These are phyloP conservation scores for Pygmarrhopalites habei DNA, from an alignment of 1,140 invertebrate species.

Conservation along the genomic window DNA sequence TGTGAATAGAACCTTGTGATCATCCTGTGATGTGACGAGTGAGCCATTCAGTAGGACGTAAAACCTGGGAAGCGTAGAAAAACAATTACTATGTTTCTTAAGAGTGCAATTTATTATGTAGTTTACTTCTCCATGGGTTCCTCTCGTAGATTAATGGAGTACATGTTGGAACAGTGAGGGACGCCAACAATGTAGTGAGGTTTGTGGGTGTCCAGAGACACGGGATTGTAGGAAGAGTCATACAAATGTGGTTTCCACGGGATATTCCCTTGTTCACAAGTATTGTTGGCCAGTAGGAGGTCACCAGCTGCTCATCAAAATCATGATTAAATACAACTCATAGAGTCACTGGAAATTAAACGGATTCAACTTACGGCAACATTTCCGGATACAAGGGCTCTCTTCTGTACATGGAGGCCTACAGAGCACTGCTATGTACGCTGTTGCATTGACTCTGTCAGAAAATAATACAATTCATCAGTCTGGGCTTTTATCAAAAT, in stretches of 20 bases:
- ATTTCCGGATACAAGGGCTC: constrained; percentile 36
- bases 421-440: constrained; percentile 34
- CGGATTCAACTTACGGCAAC: too few species aligned
- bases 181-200: constrained; percentile 23
- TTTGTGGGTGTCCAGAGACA: background rate
- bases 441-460: constrained; percentile 29
- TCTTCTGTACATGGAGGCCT: constrained; percentile 26
- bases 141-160: background rate
- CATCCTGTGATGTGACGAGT: constrained; percentile 19
- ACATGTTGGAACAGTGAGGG: constrained; percentile 19
- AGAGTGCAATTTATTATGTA: background rate
- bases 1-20: constrained; percentile 10
- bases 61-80: background rate
- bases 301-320: too few species aligned
- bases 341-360: too few species aligned
- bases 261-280: constrained; percentile 16
- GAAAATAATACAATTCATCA: background rate
- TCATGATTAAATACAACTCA: too few species aligned
- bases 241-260: constrained; percentile 32
- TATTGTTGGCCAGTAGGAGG: constrained; percentile 9
- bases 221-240: background rate
- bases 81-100: background rate
- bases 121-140: background rate
- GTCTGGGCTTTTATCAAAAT: background rate
- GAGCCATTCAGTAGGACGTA: constrained; percentile 26